phyloP scores from a whole-genome alignment of 2,888 invertebrate species.

The Euplagia quadripunctaria region DNA sequence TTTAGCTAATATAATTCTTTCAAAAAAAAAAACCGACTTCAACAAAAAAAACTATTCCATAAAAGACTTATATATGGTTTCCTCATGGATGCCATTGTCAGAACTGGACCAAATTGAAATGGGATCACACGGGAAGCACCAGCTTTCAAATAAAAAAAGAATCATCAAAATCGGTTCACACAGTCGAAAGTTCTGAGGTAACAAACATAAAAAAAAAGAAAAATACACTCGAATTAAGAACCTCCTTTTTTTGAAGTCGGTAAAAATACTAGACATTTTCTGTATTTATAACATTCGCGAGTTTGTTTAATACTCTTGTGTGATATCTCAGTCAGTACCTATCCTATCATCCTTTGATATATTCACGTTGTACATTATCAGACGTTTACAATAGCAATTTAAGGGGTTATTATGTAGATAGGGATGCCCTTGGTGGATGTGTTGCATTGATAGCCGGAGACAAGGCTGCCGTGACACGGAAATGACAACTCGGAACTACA shows the following conservation, averaged over 20 bases:
- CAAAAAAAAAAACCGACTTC: too few relatives aligned
- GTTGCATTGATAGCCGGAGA: constrained; percentile 18
- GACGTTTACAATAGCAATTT: constrained; percentile 42
- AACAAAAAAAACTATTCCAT: too few relatives aligned
- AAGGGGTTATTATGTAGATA: constrained; percentile 37
- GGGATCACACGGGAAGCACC: too few relatives aligned
- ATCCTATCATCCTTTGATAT: constrained; percentile 20
- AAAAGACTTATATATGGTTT: too few relatives aligned
- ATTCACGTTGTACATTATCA: constrained; percentile 36
- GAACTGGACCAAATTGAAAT: too few relatives aligned
- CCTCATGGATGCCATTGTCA: too few relatives aligned
- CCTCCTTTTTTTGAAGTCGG: too few relatives aligned
- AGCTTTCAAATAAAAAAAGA: too few relatives aligned
- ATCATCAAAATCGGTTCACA: too few relatives aligned
- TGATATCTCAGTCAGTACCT: constrained; percentile 17
- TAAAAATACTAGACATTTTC: background rate
- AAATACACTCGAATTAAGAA: too few relatives aligned
- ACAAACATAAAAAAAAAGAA: too few relatives aligned
- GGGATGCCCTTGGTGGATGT: constrained; percentile 37
- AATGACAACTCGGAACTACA: constrained; percentile 38
- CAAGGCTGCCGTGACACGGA: constrained; percentile 41
- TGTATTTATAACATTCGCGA: background rate
- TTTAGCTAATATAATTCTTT: background rate
- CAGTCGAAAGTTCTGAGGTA: too few relatives aligned
- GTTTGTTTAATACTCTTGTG: background rate